phyloP scores from a whole-genome alignment of 2,113 vertebrate genomes.

The Ornithorhynchus anatinus region DNA sequence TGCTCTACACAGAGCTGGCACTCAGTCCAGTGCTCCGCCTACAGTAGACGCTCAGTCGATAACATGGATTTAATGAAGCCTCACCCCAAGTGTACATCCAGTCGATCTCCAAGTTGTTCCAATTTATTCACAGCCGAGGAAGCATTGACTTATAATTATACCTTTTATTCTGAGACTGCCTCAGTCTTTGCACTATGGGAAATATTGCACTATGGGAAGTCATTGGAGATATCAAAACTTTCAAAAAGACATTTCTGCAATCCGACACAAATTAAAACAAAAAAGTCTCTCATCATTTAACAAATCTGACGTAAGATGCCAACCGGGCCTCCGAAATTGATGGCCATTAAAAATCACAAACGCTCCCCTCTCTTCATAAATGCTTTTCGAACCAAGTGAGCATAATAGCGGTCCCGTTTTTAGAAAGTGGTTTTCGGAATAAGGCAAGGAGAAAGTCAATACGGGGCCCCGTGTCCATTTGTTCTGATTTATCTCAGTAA shows the following conservation, averaged over 20 bases:
- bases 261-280: no score
- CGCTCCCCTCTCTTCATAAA: neutral
- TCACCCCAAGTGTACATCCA: no score
- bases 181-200: no score
- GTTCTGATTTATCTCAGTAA: slow-evolving; percentile 83
- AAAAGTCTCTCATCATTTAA: neutral
- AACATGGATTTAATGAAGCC: no score
- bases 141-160: no score
- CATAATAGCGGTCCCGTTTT: slow-evolving; percentile 68
- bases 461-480: slow-evolving; percentile 73
- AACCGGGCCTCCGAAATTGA: neutral
- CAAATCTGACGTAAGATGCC: neutral
- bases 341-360: neutral
- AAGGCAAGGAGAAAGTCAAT: slow-evolving; percentile 74
- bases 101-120: no score
- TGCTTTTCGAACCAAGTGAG: slow-evolving; percentile 29
- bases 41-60: no score
- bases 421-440: slow-evolving; percentile 76
- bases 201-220: no score
- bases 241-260: accelerated
- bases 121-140: no score
- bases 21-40: no score
- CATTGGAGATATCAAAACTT: accelerated
- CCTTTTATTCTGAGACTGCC: no score
- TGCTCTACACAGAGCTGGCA: no score